Evolutionary conservation across 2,888 invertebrate genomes (phyloP), one percentile per base, ranked within the genome.

Genomic region (Charanyca ferruginea): DNA sequence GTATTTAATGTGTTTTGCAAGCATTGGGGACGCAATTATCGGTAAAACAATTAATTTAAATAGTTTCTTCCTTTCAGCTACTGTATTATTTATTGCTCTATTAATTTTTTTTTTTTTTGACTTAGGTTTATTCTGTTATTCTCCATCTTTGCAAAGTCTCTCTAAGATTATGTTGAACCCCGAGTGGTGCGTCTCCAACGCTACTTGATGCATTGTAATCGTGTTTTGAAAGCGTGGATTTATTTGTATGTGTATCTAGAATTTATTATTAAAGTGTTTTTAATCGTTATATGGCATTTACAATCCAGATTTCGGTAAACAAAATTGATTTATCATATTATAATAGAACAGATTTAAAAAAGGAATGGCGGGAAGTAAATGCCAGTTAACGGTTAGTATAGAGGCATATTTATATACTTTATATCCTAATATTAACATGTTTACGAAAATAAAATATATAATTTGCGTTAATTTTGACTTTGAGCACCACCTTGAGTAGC

Each of bases 1-100:
- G 88, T 94, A 94, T 94, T 94, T 93, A 89, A 74, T 76, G 80
- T 74, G 85, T 86, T 88, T 83, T 78, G 83, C 83, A 78, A 75
- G 83, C 83, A 78, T 78, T 65, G 69, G 84, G 82, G 82, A 81
- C 80, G 77, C 73, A 64, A 72, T 71, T 69, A 67, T 73, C 67
- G 53, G 60, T 60, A 22, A 47, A 55, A 65, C 13, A 20, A 25
- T 55, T 76, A 38, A 49, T 59, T 51, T 63, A 18, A 47, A 59
- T 47, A 7, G 22, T 48, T 66, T 57, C 42, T 61, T 47, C 38
- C 45, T 47, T 63, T 23, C 8, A 44, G 28, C 58, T 70, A 51
- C 49, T 54, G 18, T 71, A 22, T 61, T 72, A 66, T 66, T 77
- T 73, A 66, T 77, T 62, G 18, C 32, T 70, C 23, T 65, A 66